phyloP scores from a whole-genome alignment of 2,888 invertebrate genomes.

The Melipona bicolor region DNA sequence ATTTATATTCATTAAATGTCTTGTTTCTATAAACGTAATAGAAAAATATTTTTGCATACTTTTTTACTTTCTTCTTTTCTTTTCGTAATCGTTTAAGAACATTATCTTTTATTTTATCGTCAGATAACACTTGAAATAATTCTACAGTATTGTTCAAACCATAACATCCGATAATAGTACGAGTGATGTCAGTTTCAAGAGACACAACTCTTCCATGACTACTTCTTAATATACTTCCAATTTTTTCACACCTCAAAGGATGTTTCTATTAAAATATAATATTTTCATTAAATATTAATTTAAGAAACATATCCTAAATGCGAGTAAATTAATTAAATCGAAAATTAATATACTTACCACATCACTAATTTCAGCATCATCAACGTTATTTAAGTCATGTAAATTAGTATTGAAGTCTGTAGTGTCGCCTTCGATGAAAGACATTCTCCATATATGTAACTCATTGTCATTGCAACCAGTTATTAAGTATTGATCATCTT shows the following conservation, averaged over 20 bases:
- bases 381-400: constrained; percentile 85
- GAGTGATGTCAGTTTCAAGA: constrained; percentile 89
- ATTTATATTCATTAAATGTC: not conserved
- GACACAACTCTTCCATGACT: constrained; percentile 92
- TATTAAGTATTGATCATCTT: constrained; percentile 93
- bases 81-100: constrained; percentile 92
- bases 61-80: constrained; percentile 86
- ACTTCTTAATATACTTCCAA: constrained; percentile 92
- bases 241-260: constrained; percentile 90
- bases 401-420: constrained; percentile 83
- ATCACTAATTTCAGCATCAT: constrained; percentile 86
- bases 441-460: constrained; percentile 93
- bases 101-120: constrained; percentile 90
- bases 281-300: constrained; percentile 28
- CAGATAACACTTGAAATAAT: constrained; percentile 91
- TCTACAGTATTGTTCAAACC: constrained; percentile 93
- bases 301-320: not conserved
- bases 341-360: constrained; percentile 83
- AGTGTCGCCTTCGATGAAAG: constrained; percentile 85
- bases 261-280: constrained; percentile 83
- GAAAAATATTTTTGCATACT: constrained; percentile 56
- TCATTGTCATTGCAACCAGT: constrained; percentile 94
- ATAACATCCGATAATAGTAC: constrained; percentile 91
- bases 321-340: constrained; percentile 17
- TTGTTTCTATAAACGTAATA: constrained; percentile 7